Evolutionary conservation across 2,113 vertebrate genomes (phyloP), one percentile per base, ranked within the genome.

Genomic region (Lathamus discolor): DNA sequence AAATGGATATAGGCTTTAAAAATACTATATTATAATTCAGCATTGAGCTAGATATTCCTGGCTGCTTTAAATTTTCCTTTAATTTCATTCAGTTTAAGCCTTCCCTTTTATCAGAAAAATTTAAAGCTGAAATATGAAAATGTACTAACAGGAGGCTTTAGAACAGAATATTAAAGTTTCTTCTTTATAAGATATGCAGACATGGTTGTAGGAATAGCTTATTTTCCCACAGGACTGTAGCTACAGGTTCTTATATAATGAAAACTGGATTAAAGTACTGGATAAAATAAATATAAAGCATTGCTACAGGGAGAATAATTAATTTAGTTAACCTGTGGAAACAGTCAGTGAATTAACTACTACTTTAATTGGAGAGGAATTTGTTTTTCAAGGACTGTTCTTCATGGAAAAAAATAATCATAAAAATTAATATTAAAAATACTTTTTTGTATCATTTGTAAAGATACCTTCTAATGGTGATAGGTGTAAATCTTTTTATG

Each of bases 391-490:
- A 86, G 41, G 25, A 51, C 46, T 82, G 23, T 61, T 95, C 54
- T 83, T 88, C 64, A 48, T 17, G 54, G 35, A 84, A 96, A 95
- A 79, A 95, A 93, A 76, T 54, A 89, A 84, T 94, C 5, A 19
- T 68, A 5, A 80, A 83, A 93, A 91, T 83, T 86, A 91, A 48
- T 86, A 29, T 52, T 37, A 64, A 68, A 82, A 78, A 29, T 11
- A 0, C 0, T 35, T 28, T 48, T 19, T 19, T 57, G 3, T 46
- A 46, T 17, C 10, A 35, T 73, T 94, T 69, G 39, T 63, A 83
- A 86, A 73, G 13, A 44, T 62, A 44, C 6, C 17, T 94, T 80
- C 59, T 78, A 82, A 82, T 75, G 43, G 31, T 83, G 75, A 41
- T 64, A 55, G 14, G 25, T 69, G 28, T 33, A 62, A 41, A 82